phyloP scores from a whole-genome alignment of 2,797 vertebrate species.

The Sebastes goodei region DNA sequence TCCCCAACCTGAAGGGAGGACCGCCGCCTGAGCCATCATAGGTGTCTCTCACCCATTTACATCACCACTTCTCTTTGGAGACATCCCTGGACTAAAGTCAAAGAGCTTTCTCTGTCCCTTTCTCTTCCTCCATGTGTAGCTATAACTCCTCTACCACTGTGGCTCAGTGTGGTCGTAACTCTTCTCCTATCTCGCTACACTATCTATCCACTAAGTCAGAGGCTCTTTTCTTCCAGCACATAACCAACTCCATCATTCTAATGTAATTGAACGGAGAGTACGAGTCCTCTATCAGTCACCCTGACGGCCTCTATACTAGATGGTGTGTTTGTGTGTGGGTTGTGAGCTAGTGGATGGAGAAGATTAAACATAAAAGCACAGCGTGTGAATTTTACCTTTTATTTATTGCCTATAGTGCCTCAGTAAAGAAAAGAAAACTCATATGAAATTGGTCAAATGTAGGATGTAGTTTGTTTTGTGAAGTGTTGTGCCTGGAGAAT shows the following conservation, averaged over 20 bases:
- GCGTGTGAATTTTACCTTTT: background rate
- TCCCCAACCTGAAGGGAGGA: conserved; percentile 1
- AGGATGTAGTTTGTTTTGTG: background rate
- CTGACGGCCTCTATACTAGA: background rate
- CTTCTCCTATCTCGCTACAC: conserved; percentile 23
- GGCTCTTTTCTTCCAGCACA: conserved; percentile 28
- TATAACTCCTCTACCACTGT: conserved; percentile 20
- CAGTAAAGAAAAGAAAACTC: background rate
- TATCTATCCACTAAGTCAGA: conserved; percentile 30
- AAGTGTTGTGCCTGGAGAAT: background rate
- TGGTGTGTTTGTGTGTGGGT: conserved; percentile 7
- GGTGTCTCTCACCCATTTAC: conserved; percentile 25
- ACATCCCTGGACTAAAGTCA: background rate
- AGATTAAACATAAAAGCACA: background rate
- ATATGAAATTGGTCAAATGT: background rate
- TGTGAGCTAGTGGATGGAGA: background rate
- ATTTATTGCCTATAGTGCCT: conserved; percentile 13
- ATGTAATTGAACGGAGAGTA: conserved; percentile 58
- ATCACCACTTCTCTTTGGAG: background rate
- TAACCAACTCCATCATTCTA: conserved; percentile 64
- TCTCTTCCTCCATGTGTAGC: conserved; percentile 3
- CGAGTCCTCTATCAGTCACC: conserved; percentile 47
- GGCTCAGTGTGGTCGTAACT: conserved; percentile 42
- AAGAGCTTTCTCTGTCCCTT: background rate
- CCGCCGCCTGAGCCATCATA: conserved; percentile 6